Evolutionary conservation across 2,888 invertebrate species (phyloP).

Genomic region (Chaitophorus viminalis): DNA sequence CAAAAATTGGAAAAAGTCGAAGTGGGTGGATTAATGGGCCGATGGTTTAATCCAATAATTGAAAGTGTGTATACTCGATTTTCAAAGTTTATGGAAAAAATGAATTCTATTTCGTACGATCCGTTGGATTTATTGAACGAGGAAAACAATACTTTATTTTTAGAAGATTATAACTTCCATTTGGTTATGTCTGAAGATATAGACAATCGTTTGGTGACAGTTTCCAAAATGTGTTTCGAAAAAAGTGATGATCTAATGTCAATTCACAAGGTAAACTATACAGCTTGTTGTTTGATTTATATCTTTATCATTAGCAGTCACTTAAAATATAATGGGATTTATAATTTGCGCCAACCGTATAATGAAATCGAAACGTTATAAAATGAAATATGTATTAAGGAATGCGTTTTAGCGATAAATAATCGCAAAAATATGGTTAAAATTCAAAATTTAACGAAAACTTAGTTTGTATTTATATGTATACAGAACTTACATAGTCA

Average conservation of each 20-base stretch:
- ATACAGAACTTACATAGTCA: neutral
- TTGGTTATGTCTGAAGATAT: conserved; percentile 6
- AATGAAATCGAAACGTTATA: neutral
- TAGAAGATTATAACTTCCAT: conserved; percentile 39
- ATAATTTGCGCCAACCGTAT: no score
- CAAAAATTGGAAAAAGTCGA: conserved; percentile 55
- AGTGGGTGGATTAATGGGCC: conserved; percentile 42
- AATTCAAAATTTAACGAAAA: neutral
- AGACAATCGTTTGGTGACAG: conserved; percentile 34
- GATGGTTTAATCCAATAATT: conserved; percentile 14
- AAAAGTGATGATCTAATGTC: conserved; percentile 14
- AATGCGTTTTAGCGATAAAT: no score
- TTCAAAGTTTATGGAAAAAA: conserved; percentile 20
- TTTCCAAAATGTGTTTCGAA: conserved; percentile 33
- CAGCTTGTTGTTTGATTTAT: neutral
- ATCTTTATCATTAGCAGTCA: neutral
- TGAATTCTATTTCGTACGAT: conserved; percentile 36
- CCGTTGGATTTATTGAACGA: conserved; percentile 32
- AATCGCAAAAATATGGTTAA: neutral
- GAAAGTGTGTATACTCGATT: neutral
- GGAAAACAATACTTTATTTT: neutral
- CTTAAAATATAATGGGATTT: neutral
- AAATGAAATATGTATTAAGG: neutral
- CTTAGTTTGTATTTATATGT: neutral
- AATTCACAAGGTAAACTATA: conserved; percentile 27